These are phyloP conservation scores for Festucalex cinctus DNA, from an alignment of 2,113 vertebrate genomes.

Conservation along the genomic window DNA sequence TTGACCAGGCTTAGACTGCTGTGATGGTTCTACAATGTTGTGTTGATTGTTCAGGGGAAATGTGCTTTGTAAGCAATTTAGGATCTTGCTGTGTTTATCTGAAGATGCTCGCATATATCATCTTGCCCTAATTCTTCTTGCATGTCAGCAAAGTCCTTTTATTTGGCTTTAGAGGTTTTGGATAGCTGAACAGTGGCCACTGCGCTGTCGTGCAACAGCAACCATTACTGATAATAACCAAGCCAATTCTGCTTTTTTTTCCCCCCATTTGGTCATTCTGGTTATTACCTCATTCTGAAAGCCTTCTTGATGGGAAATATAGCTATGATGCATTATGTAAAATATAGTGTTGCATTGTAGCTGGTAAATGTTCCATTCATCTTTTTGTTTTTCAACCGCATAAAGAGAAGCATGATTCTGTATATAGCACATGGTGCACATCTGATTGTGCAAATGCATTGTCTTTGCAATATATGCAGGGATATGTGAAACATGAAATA, in stretches of 20 bases:
- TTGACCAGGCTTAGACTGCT: no score
- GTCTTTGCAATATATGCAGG: constrained; percentile 5
- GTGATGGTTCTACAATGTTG: no score
- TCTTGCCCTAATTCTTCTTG: constrained; percentile 16
- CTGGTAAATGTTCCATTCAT: constrained; percentile 10
- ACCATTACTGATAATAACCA: constrained; percentile 24
- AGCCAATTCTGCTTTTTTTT: constrained; percentile 17
- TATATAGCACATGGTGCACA: constrained; percentile 1
- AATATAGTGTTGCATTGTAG: constrained; percentile 3
- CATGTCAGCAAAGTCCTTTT: constrained; percentile 36
- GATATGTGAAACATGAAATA: constrained; percentile 8
- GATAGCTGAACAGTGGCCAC: constrained; percentile 20
- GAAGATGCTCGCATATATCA: constrained; percentile 22
- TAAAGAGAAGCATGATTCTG: constrained; percentile 2
- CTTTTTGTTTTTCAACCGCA: not conserved
- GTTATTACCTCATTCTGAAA: constrained; percentile 31
- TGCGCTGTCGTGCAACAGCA: constrained; percentile 21
- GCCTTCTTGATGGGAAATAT: constrained; percentile 21
- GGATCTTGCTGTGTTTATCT: not conserved
- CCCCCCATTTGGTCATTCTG: not conserved
- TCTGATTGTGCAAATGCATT: constrained; percentile 9
- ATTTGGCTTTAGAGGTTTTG: constrained; percentile 24
- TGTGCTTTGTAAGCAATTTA: not conserved
- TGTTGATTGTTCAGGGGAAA: no score
- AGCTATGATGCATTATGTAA: constrained; percentile 13